Percentiles rank a stretch among this genome's conserved stretches.
These are phyloP conservation scores for Melanotus villosus DNA, from an alignment of 2,888 invertebrate species.

Conservation along the genomic window DNA sequence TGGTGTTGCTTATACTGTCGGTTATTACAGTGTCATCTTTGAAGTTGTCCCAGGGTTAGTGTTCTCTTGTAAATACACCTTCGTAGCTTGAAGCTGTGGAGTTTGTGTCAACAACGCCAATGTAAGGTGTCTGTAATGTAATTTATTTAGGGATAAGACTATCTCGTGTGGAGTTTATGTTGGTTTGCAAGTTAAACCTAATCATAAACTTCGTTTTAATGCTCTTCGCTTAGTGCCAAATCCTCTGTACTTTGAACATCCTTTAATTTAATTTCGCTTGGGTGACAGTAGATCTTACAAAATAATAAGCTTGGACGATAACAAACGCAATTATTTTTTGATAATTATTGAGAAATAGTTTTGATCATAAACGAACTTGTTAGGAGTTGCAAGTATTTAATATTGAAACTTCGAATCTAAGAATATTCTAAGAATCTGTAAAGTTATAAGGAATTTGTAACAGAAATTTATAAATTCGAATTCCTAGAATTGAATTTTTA, in stretches of 20 bases:
- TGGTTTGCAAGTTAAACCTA: constrained; percentile 21
- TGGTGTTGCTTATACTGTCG: not conserved
- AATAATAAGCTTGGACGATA: too few species aligned
- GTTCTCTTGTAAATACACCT: constrained; percentile 5
- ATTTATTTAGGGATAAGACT: constrained; percentile 18
- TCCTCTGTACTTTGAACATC: not conserved
- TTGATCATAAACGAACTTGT: too few species aligned
- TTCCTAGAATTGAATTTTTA: too few species aligned
- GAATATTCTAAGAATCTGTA: too few species aligned
- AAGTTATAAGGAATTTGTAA: too few species aligned
- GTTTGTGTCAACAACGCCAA: constrained; percentile 12
- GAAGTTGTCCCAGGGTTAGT: not conserved
- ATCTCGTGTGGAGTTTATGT: constrained; percentile 1
- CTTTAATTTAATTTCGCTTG: not conserved
- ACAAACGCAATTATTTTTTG: too few species aligned
- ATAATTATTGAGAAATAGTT: too few species aligned
- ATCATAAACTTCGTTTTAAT: constrained; percentile 23
- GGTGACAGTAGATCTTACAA: too few species aligned
- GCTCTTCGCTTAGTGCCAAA: not conserved
- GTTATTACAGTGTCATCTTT: constrained; percentile 1
- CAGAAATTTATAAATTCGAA: too few species aligned
- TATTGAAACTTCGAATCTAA: too few species aligned
- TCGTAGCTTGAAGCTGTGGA: not conserved
- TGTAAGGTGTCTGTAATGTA: constrained; percentile 21
- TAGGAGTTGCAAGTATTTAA: too few species aligned